Conservation (phyloP, 1,140 invertebrate genomes). For the Diabrotica undecimpunctata region DNA sequence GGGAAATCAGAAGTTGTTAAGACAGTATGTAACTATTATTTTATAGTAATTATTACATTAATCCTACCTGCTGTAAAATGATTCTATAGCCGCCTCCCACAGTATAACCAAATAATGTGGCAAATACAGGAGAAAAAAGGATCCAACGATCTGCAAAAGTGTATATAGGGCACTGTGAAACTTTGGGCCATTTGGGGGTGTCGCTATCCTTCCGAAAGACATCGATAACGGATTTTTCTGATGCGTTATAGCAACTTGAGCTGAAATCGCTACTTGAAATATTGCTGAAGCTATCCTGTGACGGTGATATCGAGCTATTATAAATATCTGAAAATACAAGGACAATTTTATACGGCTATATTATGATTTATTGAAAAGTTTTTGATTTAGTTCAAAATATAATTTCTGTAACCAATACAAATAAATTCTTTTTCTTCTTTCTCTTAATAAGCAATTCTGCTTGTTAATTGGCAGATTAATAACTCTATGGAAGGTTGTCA, state of each 20-base stretch:
- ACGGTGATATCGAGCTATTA: constrained; percentile 76
- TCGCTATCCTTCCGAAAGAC: constrained; percentile 53
- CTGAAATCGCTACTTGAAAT: constrained; percentile 77
- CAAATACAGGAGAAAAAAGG: constrained; percentile 67
- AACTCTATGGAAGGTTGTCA: no score
- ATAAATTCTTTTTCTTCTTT: no score
- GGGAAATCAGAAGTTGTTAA: no score
- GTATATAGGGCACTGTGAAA: constrained; percentile 65
- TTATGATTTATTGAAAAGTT: no score
- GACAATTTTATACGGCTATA: background rate
- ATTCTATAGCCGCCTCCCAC: constrained; percentile 56
- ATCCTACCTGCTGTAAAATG: constrained; percentile 6
- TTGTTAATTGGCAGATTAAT: no score
- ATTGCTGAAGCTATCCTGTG: constrained; percentile 80
- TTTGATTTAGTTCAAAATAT: no score
- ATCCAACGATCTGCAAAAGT: constrained; percentile 68
- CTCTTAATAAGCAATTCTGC: no score
- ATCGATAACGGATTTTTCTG: constrained; percentile 72
- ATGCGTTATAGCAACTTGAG: constrained; percentile 79
- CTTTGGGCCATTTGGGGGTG: constrained; percentile 53
- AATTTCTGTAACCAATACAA: no score
- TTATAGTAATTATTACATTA: background rate
- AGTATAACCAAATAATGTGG: constrained; percentile 70
- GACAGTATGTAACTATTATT: no score
- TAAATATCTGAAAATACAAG: constrained; percentile 56